phyloP scores from a whole-genome alignment of 2,888 invertebrate genomes.

The Caenorhabditis sinica region DNA sequence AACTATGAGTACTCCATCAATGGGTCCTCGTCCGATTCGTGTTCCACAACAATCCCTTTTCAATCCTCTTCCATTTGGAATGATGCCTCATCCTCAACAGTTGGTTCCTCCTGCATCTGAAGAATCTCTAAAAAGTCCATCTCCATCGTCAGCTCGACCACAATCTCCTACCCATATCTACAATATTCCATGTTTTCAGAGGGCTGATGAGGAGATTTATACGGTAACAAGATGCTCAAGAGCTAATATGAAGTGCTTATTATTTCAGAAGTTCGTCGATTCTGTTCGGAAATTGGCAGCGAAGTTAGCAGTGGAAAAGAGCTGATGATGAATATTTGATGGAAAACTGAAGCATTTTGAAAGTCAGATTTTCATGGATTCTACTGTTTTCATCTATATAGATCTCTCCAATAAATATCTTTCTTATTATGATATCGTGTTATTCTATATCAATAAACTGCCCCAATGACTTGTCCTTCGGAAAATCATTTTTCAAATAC shows the following conservation, averaged over 20 bases:
- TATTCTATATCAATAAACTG: neutral
- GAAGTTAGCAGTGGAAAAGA: constrained; percentile 44
- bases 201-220: constrained; percentile 50
- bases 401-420: neutral
- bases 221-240: constrained; percentile 1
- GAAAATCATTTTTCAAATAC: neutral
- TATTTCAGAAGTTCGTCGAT: constrained; percentile 53
- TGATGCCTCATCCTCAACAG: constrained; percentile 1
- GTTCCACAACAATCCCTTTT: constrained; percentile 29
- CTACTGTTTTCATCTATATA: neutral
- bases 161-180: constrained; percentile 28
- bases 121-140: constrained; percentile 8
- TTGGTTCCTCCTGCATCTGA: neutral
- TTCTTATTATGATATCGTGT: neutral
- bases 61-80: constrained; percentile 36
- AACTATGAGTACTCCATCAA: constrained; percentile 29
- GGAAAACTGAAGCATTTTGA: too few relatives aligned
- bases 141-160: constrained; percentile 20
- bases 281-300: constrained; percentile 48
- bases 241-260: neutral
- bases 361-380: too few relatives aligned
- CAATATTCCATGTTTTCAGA: constrained; percentile 44
- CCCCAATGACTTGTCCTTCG: too few relatives aligned
- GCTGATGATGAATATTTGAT: constrained; percentile 30
- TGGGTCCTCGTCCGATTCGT: constrained; percentile 35